Base-by-base conservation (phyloP, 1,140 invertebrate genomes). In the Helicoverpa zea region DNA sequence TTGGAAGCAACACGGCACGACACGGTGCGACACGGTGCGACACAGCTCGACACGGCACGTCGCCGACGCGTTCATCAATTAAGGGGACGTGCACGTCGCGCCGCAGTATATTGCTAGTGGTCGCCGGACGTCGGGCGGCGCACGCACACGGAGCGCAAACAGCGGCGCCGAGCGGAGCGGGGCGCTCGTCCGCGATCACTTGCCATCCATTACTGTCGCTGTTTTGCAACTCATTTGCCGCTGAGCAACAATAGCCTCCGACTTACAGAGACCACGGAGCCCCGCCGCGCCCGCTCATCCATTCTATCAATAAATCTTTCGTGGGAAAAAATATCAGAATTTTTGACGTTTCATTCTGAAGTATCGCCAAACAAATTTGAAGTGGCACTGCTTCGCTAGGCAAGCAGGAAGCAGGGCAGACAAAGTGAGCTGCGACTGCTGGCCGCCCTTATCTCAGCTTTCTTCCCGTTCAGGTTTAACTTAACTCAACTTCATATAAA, bases 211-310 rank as follows among this genome's bases (percentile, higher is more conserved):
- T 16, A 73, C 70, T 58, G 52, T 73, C 29, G 30, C 2, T 52
- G n/a, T 35, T 73, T 58, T 58, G 70, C 70, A 73, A 73, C 70
- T 73, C 70, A 73, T 16, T 64, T 52, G 52, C 23, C 70, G 70
- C 23, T 56, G 2, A 58, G 52, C 30, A 16, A 56, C 52, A 56
- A 52, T 56, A 73, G 14, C 56, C 23, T 43, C 70, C 13, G 49
- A 52, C 43, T 68, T 51, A 51, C 23, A 43, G 35, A 43, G 35
- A 9, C 23, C 4, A 68, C 23, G 16, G 51, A 47, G 4, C n/a
- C 63, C 16, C 23, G 4, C 16, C 23, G n/a, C 23, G n/a, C 35
- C 35, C 30, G 63, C 63, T n/a, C 3, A 47, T 47, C 43, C 14
- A 43, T 64, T 16, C 63, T 47, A 14, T 9, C 10, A 13, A 47